Conservation (phyloP, 1,140 invertebrate species). For the Diploscapter pachys region DNA sequence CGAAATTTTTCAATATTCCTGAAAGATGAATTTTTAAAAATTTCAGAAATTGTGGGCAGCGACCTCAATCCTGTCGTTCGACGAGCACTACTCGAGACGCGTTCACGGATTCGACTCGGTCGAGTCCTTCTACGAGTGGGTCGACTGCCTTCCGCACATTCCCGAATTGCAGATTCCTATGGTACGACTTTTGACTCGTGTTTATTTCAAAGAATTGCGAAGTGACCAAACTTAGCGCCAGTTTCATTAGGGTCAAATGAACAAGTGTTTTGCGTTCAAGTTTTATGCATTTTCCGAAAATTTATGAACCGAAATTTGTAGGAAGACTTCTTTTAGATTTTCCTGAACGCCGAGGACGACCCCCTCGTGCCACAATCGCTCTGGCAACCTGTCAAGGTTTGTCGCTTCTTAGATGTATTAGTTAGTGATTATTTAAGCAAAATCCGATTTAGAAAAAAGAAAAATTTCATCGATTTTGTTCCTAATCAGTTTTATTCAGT, state of each 20-base stretch:
- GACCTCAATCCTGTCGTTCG: conserved; percentile 78
- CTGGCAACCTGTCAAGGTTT: conserved; percentile 68
- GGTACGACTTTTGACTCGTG: no score
- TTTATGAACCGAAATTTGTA: no score
- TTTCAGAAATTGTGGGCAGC: conserved; percentile 74
- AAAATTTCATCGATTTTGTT: no score
- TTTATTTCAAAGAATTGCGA: no score
- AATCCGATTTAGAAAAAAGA: no score
- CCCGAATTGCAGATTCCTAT: conserved; percentile 64
- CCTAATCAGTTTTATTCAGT: no score
- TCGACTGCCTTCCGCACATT: conserved; percentile 63
- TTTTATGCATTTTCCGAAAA: no score
- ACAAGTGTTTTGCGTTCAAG: no score
- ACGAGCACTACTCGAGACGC: conserved; percentile 79
- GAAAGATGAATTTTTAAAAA: neutral
- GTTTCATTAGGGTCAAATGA: no score
- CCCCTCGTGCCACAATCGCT: conserved; percentile 77
- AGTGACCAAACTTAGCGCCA: no score
- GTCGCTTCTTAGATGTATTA: no score
- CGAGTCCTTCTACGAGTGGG: conserved; percentile 76
- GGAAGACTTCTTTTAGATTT: conserved; percentile 62
- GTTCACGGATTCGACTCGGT: conserved; percentile 71
- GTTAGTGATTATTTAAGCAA: no score
- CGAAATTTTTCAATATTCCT: neutral
- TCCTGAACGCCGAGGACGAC: conserved; percentile 82